Conservation (phyloP, 2,113 vertebrate genomes). For the Plotosus lineatus region DNA sequence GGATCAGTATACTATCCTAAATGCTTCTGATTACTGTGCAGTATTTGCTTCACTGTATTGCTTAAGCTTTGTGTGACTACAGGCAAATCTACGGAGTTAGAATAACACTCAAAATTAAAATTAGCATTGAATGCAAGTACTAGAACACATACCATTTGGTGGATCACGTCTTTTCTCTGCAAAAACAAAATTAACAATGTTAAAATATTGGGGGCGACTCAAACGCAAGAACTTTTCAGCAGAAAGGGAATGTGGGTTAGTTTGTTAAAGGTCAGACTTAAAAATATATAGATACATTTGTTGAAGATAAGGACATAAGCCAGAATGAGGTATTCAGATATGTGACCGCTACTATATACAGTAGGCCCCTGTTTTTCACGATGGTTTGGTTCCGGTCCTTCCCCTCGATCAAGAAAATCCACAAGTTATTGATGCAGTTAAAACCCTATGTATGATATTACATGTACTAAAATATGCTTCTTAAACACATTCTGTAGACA, state of each 20-base stretch:
- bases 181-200: constrained; percentile 68
- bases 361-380: too few species aligned
- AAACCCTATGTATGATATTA: too few species aligned
- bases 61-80: background rate
- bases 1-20: too few species aligned
- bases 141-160: constrained; percentile 73
- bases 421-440: too few species aligned
- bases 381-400: too few species aligned
- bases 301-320: background rate
- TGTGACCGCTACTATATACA: background rate
- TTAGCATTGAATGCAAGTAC: constrained; percentile 42
- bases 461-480: too few species aligned
- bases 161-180: constrained; percentile 75
- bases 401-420: too few species aligned
- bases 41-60: background rate
- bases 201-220: constrained; percentile 50
- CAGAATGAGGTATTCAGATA: background rate
- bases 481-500: too few species aligned
- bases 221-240: constrained; percentile 30
- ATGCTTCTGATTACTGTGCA: too few species aligned
- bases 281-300: background rate
- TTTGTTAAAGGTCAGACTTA: constrained; percentile 38
- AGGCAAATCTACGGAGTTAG: background rate
- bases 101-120: background rate
- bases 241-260: constrained; percentile 33